These are phyloP conservation scores for Drosophila rellima DNA, from an alignment of 2,888 invertebrate species.

Conservation along the genomic window DNA sequence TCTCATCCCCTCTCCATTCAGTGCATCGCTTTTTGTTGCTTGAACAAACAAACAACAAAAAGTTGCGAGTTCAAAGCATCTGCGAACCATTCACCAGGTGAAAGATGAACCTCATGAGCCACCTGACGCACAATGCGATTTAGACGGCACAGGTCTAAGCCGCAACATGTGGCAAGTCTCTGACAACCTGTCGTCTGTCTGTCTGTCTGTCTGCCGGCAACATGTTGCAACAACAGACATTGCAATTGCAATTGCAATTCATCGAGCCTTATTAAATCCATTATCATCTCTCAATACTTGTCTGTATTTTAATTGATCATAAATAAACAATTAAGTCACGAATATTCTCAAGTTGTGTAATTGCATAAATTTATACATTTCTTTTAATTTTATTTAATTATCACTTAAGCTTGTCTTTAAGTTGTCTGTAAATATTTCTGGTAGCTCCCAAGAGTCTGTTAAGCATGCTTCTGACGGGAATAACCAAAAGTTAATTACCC, in stretches of 20 bases:
- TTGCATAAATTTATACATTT: slow-evolving; percentile 9
- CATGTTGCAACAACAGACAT: slow-evolving; percentile 40
- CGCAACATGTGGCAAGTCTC: slow-evolving; percentile 51
- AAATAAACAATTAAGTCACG: slow-evolving; percentile 16
- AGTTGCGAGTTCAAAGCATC: slow-evolving; percentile 43
- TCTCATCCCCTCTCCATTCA: neutral
- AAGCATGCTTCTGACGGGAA: neutral
- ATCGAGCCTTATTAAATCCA: slow-evolving; percentile 27
- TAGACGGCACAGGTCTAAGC: slow-evolving; percentile 21
- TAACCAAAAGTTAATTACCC: neutral
- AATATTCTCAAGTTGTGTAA: slow-evolving; percentile 20
- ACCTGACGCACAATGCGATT: slow-evolving; percentile 69
- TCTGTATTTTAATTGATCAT: slow-evolving; percentile 8
- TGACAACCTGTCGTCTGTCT: slow-evolving; percentile 23
- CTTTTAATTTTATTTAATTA: neutral
- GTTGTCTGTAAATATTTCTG: slow-evolving; percentile 1
- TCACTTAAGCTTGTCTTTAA: slow-evolving; percentile 3
- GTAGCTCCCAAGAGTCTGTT: neutral
- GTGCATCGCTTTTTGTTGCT: slow-evolving; percentile 35
- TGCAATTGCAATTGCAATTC: slow-evolving; percentile 30
- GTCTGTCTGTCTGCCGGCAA: neutral
- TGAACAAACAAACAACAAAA: slow-evolving; percentile 11
- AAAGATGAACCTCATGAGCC: slow-evolving; percentile 59
- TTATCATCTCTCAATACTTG: slow-evolving; percentile 11
- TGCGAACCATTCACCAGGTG: slow-evolving; percentile 65